Conservation (phyloP, 2,888 invertebrate species). For the Agonopterix subpropinquella region DNA sequence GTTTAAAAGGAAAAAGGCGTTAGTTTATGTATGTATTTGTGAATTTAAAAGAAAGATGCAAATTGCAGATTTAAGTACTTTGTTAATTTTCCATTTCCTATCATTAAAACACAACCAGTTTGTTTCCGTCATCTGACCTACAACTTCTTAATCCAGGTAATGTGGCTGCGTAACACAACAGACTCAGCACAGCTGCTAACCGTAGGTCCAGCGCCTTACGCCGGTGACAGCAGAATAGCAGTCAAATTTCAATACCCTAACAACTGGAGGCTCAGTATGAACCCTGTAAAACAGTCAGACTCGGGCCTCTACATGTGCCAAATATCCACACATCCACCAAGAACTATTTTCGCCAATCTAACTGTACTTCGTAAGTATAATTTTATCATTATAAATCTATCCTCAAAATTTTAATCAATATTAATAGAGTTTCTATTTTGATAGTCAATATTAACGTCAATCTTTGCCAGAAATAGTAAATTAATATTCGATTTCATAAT, state of each 20-base stretch:
- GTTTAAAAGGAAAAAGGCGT: no score
- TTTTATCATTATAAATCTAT: background rate
- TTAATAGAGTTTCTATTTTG: background rate
- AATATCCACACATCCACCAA: conserved; percentile 87
- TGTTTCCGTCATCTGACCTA: background rate
- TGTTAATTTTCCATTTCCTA: no score
- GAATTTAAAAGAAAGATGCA: no score
- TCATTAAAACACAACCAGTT: background rate
- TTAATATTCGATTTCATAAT: background rate
- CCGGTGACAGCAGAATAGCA: conserved; percentile 78
- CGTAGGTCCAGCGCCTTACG: conserved; percentile 78
- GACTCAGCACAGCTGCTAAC: conserved; percentile 80
- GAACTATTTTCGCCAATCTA: conserved; percentile 83
- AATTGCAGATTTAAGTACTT: no score
- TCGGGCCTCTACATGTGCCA: conserved; percentile 87
- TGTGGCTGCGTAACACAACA: conserved; percentile 79
- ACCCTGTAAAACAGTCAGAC: conserved; percentile 82
- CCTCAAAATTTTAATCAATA: background rate
- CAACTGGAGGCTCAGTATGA: conserved; percentile 82
- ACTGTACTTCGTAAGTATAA: conserved; percentile 82
- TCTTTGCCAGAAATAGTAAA: no score
- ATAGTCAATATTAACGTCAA: background rate
- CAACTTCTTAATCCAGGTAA: conserved; percentile 63
- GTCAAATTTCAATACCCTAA: conserved; percentile 82
- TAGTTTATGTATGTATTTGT: no score